These are phyloP conservation scores for Drosophila mimica DNA, from an alignment of 2,888 invertebrate species.

Conservation along the genomic window DNA sequence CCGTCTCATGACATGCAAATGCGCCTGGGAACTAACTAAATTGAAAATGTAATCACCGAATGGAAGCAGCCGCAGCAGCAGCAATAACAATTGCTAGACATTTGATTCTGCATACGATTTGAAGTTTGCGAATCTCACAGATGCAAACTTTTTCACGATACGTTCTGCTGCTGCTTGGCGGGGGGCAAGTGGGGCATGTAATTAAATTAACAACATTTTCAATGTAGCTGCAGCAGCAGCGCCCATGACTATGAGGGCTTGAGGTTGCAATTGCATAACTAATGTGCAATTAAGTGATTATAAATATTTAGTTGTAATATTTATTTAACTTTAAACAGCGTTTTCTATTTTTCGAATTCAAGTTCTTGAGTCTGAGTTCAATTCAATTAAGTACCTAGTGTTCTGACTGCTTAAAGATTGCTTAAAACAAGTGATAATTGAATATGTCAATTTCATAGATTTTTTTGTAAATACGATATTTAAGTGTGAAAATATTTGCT, in stretches of 20 bases:
- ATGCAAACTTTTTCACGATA: conserved; percentile 41
- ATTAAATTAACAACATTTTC: conserved; percentile 21
- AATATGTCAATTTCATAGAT: not conserved
- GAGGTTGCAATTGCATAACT: not conserved
- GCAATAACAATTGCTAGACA: conserved; percentile 24
- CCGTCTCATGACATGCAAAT: conserved; percentile 57
- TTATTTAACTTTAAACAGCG: not conserved
- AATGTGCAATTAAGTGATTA: conserved; percentile 6
- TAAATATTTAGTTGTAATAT: not conserved
- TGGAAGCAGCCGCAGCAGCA: conserved; percentile 29
- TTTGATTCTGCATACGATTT: conserved; percentile 54
- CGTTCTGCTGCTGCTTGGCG: conserved; percentile 1
- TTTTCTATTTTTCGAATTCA: not conserved
- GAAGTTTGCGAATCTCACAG: conserved; percentile 52
- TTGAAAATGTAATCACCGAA: conserved; percentile 67
- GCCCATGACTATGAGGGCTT: conserved; percentile 5
- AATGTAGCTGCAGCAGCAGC: not conserved
- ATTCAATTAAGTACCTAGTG: not conserved
- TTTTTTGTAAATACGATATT: not conserved
- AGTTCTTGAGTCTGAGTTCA: not conserved
- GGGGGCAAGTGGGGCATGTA: not conserved
- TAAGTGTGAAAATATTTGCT: not conserved
- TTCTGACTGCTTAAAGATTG: not conserved
- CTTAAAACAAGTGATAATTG: not conserved
- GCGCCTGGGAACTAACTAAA: conserved; percentile 69